Conservation (phyloP, 2,797 vertebrate species). For the Dicrostonyx torquatus region DNA sequence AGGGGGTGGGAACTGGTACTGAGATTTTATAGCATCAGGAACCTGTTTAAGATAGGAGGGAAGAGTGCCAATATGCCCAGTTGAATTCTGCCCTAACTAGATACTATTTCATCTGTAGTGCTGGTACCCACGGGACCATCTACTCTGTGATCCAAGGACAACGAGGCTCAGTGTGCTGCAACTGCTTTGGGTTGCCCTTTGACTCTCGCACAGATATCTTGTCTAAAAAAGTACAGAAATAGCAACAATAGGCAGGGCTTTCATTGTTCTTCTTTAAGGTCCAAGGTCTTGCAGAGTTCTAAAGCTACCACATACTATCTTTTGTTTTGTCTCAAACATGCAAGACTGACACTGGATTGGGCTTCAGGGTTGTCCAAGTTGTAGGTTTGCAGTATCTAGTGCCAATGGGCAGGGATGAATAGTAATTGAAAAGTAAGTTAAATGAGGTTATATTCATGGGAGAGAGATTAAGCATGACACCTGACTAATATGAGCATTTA, state of each 20-base stretch:
- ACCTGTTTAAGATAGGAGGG: constrained; percentile 88
- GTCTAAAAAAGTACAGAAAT: constrained; percentile 37
- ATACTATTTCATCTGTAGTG: background rate
- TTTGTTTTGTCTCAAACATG: constrained; percentile 29
- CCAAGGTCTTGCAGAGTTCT: background rate
- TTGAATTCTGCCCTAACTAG: background rate
- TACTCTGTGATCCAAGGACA: background rate
- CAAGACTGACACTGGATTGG: constrained; percentile 25
- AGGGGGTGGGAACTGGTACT: constrained; percentile 94
- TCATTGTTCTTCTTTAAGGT: constrained; percentile 42
- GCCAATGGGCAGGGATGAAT: constrained; percentile 25
- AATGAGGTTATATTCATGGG: constrained; percentile 32
- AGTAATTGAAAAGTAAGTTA: constrained; percentile 32
- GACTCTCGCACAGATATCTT: background rate
- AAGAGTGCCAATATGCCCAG: background rate
- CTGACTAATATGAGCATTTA: constrained; percentile 28
- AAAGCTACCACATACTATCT: background rate
- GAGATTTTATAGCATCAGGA: constrained; percentile 97
- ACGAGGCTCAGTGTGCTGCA: background rate
- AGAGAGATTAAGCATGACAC: background rate
- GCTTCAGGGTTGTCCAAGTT: background rate
- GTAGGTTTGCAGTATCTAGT: constrained; percentile 14
- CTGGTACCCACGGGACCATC: background rate
- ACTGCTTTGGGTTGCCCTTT: background rate
- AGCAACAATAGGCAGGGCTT: background rate